Evolutionary conservation across 2,797 vertebrate species (phyloP).

Genomic region (Rhabdophis nuchalis): DNA sequence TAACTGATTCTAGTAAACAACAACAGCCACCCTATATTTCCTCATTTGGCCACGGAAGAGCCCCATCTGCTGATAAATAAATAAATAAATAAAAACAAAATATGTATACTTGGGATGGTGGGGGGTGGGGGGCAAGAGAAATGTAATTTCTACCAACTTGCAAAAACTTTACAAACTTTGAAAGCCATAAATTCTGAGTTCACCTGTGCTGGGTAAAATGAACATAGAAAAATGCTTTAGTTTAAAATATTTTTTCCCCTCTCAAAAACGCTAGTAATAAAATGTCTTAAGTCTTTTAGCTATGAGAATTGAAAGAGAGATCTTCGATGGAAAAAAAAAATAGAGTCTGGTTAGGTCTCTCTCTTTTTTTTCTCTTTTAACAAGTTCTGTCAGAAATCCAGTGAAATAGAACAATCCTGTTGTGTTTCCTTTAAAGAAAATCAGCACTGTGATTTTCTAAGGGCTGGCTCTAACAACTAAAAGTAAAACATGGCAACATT

Average conservation of each 20-base stretch:
- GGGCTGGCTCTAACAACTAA: constrained; percentile 43
- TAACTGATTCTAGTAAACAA: constrained; percentile 67
- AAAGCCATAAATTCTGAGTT: constrained; percentile 48
- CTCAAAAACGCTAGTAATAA: constrained; percentile 48
- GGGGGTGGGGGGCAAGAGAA: too few species aligned
- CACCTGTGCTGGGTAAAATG: constrained; percentile 30
- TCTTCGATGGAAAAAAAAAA: constrained; percentile 35
- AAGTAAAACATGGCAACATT: constrained; percentile 42
- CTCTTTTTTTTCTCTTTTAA: not conserved
- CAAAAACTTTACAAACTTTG: constrained; percentile 19
- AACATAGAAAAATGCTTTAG: constrained; percentile 16
- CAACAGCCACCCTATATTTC: constrained; percentile 30
- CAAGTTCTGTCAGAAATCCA: constrained; percentile 38
- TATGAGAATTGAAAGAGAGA: not conserved
- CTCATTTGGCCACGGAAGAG: constrained; percentile 46
- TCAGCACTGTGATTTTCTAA: constrained; percentile 37
- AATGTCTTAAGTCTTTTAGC: constrained; percentile 39
- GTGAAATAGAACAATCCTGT: constrained; percentile 9
- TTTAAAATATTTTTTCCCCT: constrained; percentile 27
- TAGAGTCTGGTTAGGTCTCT: constrained; percentile 25
- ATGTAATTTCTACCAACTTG: constrained; percentile 12
- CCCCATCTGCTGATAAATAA: not conserved
- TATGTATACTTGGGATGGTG: not conserved
- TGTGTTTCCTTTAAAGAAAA: constrained; percentile 49
- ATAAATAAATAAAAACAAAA: not conserved